Conservation (phyloP, 2,797 vertebrate species). For the Etheostoma perlongum region DNA sequence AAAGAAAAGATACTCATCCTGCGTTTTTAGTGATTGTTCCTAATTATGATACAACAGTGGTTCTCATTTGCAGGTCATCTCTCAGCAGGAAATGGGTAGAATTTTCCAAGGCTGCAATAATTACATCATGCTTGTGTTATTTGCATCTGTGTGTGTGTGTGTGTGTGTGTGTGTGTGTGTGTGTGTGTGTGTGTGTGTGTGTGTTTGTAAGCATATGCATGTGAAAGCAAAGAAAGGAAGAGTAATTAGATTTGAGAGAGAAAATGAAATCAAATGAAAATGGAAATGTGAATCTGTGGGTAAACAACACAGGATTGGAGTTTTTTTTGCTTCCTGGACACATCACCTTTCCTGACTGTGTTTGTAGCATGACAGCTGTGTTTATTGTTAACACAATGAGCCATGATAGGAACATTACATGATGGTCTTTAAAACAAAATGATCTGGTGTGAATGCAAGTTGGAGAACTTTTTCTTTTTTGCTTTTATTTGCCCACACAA, state of each 20-base stretch:
- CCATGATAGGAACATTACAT: conserved; percentile 5
- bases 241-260: conserved; percentile 64
- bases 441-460: conserved; percentile 36
- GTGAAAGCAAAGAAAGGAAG: conserved; percentile 39
- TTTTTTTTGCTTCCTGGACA: conserved; percentile 2
- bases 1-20: conserved; percentile 29
- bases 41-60: conserved; percentile 43
- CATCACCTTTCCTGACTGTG: conserved; percentile 26
- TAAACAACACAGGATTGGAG: conserved; percentile 35
- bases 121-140: conserved; percentile 78
- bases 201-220: neutral
- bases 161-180: neutral
- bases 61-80: conserved; percentile 66
- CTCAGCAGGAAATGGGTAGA: conserved; percentile 70
- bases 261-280: conserved; percentile 64
- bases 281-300: conserved; percentile 56
- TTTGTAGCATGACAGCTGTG: conserved; percentile 21
- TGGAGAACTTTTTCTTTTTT: conserved; percentile 29
- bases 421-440: conserved; percentile 46
- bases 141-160: conserved; percentile 54
- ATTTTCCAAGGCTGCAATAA: conserved; percentile 73
- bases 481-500: conserved; percentile 35
- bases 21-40: conserved; percentile 47
- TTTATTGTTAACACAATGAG: conserved; percentile 44
- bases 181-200: conserved; percentile 13